These are phyloP conservation scores for Rutpela maculata DNA, from an alignment of 2,888 invertebrate genomes.

Conservation along the genomic window DNA sequence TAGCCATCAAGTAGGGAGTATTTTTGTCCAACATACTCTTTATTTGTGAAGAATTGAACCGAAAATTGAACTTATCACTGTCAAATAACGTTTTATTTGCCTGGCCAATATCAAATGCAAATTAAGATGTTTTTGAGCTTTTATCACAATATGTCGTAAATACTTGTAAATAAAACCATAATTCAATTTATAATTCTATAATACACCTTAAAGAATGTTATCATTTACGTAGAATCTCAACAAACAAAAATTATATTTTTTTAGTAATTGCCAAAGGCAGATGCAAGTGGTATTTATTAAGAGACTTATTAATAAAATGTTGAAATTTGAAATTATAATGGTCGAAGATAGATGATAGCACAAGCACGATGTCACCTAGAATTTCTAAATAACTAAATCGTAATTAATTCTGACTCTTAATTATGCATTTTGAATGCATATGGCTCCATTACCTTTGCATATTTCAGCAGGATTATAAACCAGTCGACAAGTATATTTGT, in stretches of 20 bases:
- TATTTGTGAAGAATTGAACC: too few relatives aligned
- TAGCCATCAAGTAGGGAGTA: too few relatives aligned
- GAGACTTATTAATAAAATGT: conserved; percentile 14
- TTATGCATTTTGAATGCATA: conserved; percentile 36
- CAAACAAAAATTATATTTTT: conserved; percentile 27
- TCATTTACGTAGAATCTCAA: conserved; percentile 16
- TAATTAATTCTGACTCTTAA: conserved; percentile 34
- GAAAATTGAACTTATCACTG: too few relatives aligned
- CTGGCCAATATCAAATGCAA: neutral
- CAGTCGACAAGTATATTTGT: conserved; percentile 14
- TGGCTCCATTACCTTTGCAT: conserved; percentile 33
- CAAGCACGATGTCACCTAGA: conserved; percentile 17
- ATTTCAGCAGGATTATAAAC: conserved; percentile 36
- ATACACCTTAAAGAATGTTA: conserved; percentile 18
- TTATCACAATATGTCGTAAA: neutral
- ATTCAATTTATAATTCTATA: neutral
- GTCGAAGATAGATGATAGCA: conserved; percentile 8
- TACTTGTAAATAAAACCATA: neutral
- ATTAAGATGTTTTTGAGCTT: neutral
- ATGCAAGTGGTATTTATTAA: conserved; percentile 28
- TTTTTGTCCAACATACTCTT: too few relatives aligned
- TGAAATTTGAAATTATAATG: conserved; percentile 21
- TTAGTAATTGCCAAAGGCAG: conserved; percentile 27
- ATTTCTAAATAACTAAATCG: conserved; percentile 31
- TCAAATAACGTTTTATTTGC: too few relatives aligned